Evolutionary conservation across 2,888 invertebrate species (phyloP), one percentile per base, ranked within the genome.

Genomic region (Cantharis rufa): DNA sequence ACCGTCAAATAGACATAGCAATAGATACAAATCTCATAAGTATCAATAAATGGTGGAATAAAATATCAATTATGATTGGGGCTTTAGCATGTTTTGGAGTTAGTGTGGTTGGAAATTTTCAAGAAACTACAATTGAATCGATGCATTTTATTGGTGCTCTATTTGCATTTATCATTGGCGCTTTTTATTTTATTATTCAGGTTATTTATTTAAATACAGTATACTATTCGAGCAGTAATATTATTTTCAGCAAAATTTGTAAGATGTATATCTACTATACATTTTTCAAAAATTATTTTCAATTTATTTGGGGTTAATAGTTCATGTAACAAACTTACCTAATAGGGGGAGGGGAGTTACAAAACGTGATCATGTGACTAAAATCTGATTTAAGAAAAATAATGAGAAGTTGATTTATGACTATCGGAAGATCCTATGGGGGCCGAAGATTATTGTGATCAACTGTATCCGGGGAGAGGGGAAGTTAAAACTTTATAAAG

Each of bases 171-270:
- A 94, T 94, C 71, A 91, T 93, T 82, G 95, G 95, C 15, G 92
- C 93, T 18, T 86, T 94, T 70, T 97, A 96, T 87, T 92, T 94
- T 87, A 94, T 94, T 92, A 90, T 94, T 82, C 96, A 96, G 90
- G 94, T 93, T 84, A 24, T 24, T 82, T 15, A 18, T n/a, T 21
- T 15, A 21, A 16, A 10, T 64, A 7, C 18, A 32, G 32, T 13
- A 5, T 5, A 32, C 13, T 32, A 13, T 13, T 32, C 4, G 5
- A 4, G 48, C 48, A 13, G 48, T n/a, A 48, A n/a, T 48, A 48
- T 48, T 48, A 48, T 48, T 1, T 48, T 48, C 7, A 48, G 48
- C 48, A 48, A 48, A 48, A 48, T 28, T 24, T 27, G 27, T 27
- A 16, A 2, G 2, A 2, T 16, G 2, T 16, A 16, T 2, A 16